These are phyloP conservation scores for Ptyas mucosa DNA, from an alignment of 2,113 vertebrate species.

Conservation along the genomic window DNA sequence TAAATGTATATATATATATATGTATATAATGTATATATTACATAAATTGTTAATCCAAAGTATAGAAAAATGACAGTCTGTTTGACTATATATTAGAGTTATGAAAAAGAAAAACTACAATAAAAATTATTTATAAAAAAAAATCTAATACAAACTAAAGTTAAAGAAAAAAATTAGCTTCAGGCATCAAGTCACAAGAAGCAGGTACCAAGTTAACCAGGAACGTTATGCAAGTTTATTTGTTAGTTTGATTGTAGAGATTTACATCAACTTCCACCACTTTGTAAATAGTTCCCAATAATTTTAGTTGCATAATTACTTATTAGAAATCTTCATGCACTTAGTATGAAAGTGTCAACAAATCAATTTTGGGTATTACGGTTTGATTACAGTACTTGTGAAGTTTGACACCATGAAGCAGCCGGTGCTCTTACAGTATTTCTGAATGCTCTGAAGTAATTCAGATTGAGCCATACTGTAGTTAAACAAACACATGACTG, in stretches of 20 bases:
- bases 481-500: not conserved
- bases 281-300: not conserved
- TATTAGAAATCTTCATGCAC: not conserved
- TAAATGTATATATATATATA: too few relatives aligned
- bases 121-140: not conserved
- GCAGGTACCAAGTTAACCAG: not conserved
- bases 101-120: too few relatives aligned
- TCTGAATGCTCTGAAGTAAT: slow-evolving; percentile 16
- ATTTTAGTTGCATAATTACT: not conserved
- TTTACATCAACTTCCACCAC: not conserved
- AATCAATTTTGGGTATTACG: slow-evolving; percentile 3
- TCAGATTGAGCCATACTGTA: not conserved
- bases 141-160: not conserved
- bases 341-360: slow-evolving; percentile 15
- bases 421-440: slow-evolving; percentile 28
- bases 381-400: accelerated
- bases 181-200: not conserved
- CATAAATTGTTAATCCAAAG: too few relatives aligned
- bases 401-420: slow-evolving; percentile 27
- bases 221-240: not conserved
- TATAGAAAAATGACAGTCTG: too few relatives aligned
- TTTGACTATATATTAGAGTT: too few relatives aligned
- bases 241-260: not conserved
- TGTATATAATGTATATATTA: too few relatives aligned
- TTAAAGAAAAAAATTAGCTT: not conserved